phyloP scores from a whole-genome alignment of 2,888 invertebrate genomes.

The Atrina japonica region DNA sequence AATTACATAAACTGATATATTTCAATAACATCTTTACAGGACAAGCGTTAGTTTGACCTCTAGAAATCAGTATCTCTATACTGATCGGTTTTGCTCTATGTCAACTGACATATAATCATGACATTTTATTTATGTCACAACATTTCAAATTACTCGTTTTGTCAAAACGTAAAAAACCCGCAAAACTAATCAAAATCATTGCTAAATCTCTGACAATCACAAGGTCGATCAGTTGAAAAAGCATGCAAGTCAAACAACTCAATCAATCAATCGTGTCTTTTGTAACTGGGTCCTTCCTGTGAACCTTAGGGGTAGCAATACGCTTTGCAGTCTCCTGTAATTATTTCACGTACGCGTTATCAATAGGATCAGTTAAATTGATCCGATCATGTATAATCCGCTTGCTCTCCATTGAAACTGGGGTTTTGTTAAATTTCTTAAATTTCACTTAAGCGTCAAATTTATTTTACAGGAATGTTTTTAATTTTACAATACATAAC shows the following conservation, averaged over 20 bases:
- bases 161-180: no score
- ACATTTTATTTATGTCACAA: no score
- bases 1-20: conserved; percentile 4
- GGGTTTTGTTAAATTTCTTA: no score
- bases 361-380: conserved; percentile 25
- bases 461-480: no score
- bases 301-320: conserved; percentile 9
- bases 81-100: conserved; percentile 14
- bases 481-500: no score
- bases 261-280: conserved; percentile 19
- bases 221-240: not conserved
- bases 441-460: no score
- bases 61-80: conserved; percentile 9
- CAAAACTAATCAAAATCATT: conserved; percentile 18
- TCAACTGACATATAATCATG: conserved; percentile 8
- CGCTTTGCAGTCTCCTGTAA: conserved; percentile 34
- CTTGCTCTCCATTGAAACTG: no score
- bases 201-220: conserved; percentile 12
- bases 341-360: conserved; percentile 22
- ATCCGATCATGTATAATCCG: conserved; percentile 16
- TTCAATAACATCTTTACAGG: not conserved
- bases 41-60: conserved; percentile 16
- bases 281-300: conserved; percentile 28
- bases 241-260: conserved; percentile 20
- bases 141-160: no score